Base-by-base conservation (phyloP, 2,797 vertebrate genomes). In the Labeo calbasu region DNA sequence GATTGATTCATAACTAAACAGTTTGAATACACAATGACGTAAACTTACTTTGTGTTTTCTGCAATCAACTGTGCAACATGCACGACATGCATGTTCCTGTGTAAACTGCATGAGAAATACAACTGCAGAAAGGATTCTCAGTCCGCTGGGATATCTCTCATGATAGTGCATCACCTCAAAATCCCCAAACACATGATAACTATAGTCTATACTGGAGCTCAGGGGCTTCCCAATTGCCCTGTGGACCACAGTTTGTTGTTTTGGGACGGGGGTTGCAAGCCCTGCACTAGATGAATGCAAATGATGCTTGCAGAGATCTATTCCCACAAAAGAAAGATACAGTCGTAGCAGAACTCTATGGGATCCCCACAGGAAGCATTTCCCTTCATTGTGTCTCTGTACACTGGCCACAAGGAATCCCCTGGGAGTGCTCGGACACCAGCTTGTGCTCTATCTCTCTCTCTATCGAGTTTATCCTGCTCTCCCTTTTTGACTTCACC, bases 361-460 rank as follows among this genome's bases (percentile, higher is more conserved):
- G 80, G 85, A 81, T 84, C 85, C 82, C 85, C 82, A 88, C 86
- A 87, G 86, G 86, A 90, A 88, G 82, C 55, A 83, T 87, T 88
- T 89, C 89, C 88, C 87, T 80, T 89, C 73, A 86, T 86, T 91
- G 89, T 88, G 86, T 76, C 82, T 87, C 77, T 85, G 66, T 32
- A 63, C 50, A 43, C 86, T 83, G 85, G 70, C 71, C 80, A 69
- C 70, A 36, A 23, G 71, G 84, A 79, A 76, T 81, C 66, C 21
- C 80, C 28, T n/a, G 72, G 73, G 83, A 84, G 78, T 53, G 13
- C 53, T 72, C 46, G 43, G 46, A 85, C 83, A 79, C 77, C 63
- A 61, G 36, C 70, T 72, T 59, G 77, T 61, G 55, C 40, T 66
- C 55, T 1, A 8, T 46, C 75, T 59, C 82, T 48, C 70, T 32